Conservation (phyloP, 1,140 invertebrate genomes). For the Drosophila kepulauana region DNA sequence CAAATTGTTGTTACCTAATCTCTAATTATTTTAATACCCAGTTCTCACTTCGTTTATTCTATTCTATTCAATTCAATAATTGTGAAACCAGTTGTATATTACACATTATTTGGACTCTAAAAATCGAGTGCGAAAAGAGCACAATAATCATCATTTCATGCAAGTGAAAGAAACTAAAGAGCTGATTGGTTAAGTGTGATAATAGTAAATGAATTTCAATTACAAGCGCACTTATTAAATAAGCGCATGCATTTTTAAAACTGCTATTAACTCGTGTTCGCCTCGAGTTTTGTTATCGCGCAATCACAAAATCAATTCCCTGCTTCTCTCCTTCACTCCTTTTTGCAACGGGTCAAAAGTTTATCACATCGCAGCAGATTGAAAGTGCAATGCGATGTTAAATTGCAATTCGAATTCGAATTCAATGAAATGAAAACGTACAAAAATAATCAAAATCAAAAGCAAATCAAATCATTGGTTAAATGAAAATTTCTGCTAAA, state of each 20-base stretch:
- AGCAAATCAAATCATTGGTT: background rate
- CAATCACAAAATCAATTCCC: slow-evolving; percentile 4
- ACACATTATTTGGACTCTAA: no score
- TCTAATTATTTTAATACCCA: no score
- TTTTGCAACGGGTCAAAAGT: slow-evolving; percentile 24
- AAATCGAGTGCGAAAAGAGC: no score
- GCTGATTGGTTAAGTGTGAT: background rate
- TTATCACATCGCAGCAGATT: slow-evolving; percentile 32
- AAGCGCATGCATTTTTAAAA: background rate
- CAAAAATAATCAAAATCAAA: background rate
- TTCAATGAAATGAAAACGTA: background rate
- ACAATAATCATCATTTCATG: background rate
- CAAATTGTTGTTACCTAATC: no score
- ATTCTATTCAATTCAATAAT: no score
- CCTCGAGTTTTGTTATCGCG: slow-evolving; percentile 3
- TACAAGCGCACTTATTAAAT: slow-evolving; percentile 5
- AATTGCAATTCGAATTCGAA: slow-evolving; percentile 16
- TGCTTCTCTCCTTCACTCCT: background rate
- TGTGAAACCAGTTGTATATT: no score
- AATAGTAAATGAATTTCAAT: slow-evolving; percentile 3
- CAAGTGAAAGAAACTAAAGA: background rate
- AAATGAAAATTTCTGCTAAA: slow-evolving; percentile 13
- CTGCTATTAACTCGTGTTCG: slow-evolving; percentile 5
- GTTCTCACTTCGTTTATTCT: no score
- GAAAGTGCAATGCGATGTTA: slow-evolving; percentile 6